phyloP scores from a whole-genome alignment of 1,140 invertebrate genomes.

The Agrilus planipennis region DNA sequence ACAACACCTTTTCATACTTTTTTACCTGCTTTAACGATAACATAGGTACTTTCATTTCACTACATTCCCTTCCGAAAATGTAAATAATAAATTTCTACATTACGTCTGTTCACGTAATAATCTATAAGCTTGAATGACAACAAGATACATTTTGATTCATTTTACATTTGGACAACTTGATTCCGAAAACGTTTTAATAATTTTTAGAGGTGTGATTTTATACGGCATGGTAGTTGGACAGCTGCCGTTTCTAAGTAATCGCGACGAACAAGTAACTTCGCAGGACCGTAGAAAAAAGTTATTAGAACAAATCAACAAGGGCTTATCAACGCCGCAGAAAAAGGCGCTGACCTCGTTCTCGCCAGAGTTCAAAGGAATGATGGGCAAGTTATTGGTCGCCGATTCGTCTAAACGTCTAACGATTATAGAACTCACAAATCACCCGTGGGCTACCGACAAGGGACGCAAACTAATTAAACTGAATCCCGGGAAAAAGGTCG shows the following conservation, averaged over 20 bases:
- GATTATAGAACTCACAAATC: constrained; percentile 22
- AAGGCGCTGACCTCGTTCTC: constrained; percentile 33
- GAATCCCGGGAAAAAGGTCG: constrained; percentile 23
- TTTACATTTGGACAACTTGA: no score
- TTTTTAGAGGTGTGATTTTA: constrained; percentile 50
- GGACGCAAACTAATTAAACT: constrained; percentile 22
- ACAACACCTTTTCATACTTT: no score
- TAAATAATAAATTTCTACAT: no score
- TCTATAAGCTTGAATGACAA: no score
- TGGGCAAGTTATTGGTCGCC: constrained; percentile 21
- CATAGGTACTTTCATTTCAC: no score
- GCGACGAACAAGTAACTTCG: constrained; percentile 35
- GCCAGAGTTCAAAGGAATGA: constrained; percentile 24
- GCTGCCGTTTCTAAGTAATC: constrained; percentile 47
- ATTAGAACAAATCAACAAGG: constrained; percentile 49
- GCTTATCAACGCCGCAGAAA: constrained; percentile 38
- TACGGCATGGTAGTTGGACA: constrained; percentile 55
- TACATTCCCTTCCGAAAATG: no score
- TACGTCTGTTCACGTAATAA: no score
- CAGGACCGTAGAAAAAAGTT: constrained; percentile 46
- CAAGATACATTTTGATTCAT: no score
- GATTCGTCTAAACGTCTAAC: constrained; percentile 25
- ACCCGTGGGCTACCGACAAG: constrained; percentile 32
- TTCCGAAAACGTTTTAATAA: no score
- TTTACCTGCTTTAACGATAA: no score